These are phyloP conservation scores for Bombus ignitus DNA, from an alignment of 1,140 invertebrate genomes.

Conservation along the genomic window DNA sequence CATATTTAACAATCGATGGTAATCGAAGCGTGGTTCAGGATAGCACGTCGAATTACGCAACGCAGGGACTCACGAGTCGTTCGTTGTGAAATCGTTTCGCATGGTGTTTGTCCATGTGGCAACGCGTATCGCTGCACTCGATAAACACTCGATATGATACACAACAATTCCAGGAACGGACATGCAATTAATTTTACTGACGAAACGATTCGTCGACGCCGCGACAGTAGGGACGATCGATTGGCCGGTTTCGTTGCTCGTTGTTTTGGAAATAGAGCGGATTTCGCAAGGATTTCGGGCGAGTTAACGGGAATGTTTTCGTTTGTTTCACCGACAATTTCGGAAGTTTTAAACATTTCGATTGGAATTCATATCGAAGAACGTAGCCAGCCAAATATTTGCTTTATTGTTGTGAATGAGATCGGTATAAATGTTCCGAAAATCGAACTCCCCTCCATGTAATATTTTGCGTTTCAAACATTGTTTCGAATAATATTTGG, in stretches of 20 bases:
- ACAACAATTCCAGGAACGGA: slow-evolving; percentile 37
- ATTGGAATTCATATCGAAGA: background rate
- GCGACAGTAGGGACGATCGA: background rate
- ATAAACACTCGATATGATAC: slow-evolving; percentile 6
- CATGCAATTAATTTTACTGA: slow-evolving; percentile 11
- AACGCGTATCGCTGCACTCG: slow-evolving; percentile 16
- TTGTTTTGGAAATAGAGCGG: background rate
- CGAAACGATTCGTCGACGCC: background rate
- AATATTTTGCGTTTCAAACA: background rate
- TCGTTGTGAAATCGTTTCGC: slow-evolving; percentile 32
- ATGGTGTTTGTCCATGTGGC: slow-evolving; percentile 19
- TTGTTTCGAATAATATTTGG: background rate
- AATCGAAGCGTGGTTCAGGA: slow-evolving; percentile 36
- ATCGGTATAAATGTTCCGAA: background rate
- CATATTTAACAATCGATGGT: slow-evolving; percentile 76
- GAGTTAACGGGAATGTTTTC: background rate
- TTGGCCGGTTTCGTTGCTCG: background rate
- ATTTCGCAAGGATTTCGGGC: background rate
- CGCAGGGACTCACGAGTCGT: slow-evolving; percentile 20
- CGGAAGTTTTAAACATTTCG: background rate
- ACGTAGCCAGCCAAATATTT: too few relatives aligned
- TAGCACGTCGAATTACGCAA: slow-evolving; percentile 60
- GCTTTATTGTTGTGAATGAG: too few relatives aligned
- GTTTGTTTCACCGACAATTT: background rate
- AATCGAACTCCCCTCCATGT: background rate